phyloP scores from a whole-genome alignment of 2,888 invertebrate species.

The Drosophila atripex region DNA sequence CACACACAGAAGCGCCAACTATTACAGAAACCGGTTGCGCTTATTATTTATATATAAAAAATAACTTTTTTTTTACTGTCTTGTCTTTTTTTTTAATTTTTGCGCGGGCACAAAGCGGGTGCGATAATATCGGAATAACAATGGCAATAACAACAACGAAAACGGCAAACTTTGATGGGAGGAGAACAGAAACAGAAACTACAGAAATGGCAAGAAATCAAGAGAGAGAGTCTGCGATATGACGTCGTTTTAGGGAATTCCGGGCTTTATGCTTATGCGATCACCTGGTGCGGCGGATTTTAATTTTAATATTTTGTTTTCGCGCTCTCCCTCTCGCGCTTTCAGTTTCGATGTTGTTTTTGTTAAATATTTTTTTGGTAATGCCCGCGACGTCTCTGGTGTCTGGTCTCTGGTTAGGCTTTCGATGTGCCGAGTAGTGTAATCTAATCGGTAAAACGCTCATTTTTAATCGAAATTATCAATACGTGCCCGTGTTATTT shows the following conservation, averaged over 20 bases:
- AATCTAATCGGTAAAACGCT: conserved; percentile 47
- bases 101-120: conserved; percentile 42
- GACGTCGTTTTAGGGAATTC: conserved; percentile 77
- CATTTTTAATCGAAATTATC: conserved; percentile 49
- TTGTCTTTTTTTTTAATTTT: conserved; percentile 22
- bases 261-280: conserved; percentile 76
- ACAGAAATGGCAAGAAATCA: conserved; percentile 55
- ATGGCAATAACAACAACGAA: conserved; percentile 31
- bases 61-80: conserved; percentile 33
- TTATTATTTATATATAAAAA: conserved; percentile 48
- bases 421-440: conserved; percentile 47
- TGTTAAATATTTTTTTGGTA: conserved; percentile 17
- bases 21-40: conserved; percentile 66
- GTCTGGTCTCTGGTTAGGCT: conserved; percentile 8
- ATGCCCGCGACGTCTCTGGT: conserved; percentile 30
- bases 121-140: conserved; percentile 57
- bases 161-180: not conserved
- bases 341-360: conserved; percentile 8
- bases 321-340: conserved; percentile 16
- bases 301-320: conserved; percentile 46
- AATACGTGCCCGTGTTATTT: conserved; percentile 35
- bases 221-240: conserved; percentile 69
- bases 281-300: conserved; percentile 71
- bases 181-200: conserved; percentile 42
- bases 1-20: conserved; percentile 23